Evolutionary conservation across 2,888 invertebrate species (phyloP), one percentile per base, ranked within the genome.

Genomic region (Minunthozetes semirufus): DNA sequence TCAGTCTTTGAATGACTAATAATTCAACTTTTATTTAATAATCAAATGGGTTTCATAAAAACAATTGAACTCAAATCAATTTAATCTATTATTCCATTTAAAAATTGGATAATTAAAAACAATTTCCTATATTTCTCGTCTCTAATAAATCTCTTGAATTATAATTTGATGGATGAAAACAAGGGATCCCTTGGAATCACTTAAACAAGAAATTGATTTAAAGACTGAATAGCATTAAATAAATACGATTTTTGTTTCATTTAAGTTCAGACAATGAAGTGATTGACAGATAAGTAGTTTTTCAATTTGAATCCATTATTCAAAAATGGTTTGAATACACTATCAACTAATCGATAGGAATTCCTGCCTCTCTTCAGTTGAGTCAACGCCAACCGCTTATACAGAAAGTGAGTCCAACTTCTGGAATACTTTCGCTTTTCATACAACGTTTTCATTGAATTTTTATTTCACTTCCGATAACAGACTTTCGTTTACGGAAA

Each of bases 231-330:
- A 2, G 15, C 17, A 48, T 50, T 50, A 17, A 50, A 50, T 50
- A 50, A 50, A 17, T n/a, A 50, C 17, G 17, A 50, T n/a, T n/a
- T 50, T 17, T 50, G 19, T n/a, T n/a, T 50, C 50, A 50, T 50
- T 50, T n/a, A 50, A 50, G n/a, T n/a, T n/a, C n/a, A 50, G 19
- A 50, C 50, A 50, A 50, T 50, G n/a, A n/a, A 50, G 2, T 50
- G 50, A 50, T 50, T 50, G 50, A 50, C 50, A 50, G 50, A 50
- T 50, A 50, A 50, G 19, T n/a, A 50, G 50, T 50, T 50, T 50
- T 50, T 50, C 19, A 17, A 50, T n/a, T 50, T 50, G 50, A 50
- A 50, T 50, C 19, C 50, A 50, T 19, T 50, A 19, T n/a, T 50
- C 50, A 50, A 50, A 50, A 19, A 50, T n/a, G 46, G 19, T 17